A percentile compares a stretch with the other conserved stretches of the same genome.
These are phyloP conservation scores for Spilogale gracilis DNA, from an alignment of 2,113 vertebrate genomes.

Conservation along the genomic window DNA sequence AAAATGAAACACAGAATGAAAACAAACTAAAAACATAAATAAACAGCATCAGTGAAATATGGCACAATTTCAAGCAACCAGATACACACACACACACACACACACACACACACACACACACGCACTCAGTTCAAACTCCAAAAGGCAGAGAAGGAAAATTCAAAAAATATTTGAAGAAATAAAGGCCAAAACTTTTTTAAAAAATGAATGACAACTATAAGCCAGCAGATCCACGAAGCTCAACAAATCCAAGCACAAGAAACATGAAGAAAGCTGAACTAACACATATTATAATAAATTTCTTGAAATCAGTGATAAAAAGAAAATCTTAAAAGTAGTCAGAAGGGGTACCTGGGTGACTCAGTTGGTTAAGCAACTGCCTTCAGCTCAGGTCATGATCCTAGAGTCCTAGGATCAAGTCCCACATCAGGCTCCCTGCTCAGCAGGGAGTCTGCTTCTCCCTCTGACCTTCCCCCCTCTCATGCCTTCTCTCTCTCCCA, in stretches of 20 bases:
- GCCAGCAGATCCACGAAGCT: background rate
- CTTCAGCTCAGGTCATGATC: background rate
- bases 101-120: background rate
- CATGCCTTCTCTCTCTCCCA: background rate
- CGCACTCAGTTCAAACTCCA: background rate
- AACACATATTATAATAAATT: background rate
- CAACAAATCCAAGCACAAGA: background rate
- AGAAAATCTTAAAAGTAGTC: background rate
- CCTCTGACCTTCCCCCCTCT: background rate
- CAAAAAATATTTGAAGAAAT: background rate
- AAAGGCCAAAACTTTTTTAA: constrained; percentile 4
- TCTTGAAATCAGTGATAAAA: background rate
- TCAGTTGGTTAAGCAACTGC: background rate
- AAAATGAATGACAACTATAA: background rate
- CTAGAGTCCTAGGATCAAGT: background rate
- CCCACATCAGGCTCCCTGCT: background rate
- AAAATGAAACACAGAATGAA: background rate
- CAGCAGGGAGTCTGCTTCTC: background rate
- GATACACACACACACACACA: background rate
- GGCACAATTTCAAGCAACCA: background rate
- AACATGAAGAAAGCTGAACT: background rate
- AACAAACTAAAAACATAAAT: background rate
- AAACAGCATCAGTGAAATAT: background rate
- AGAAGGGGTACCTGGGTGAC: background rate
- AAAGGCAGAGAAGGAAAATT: background rate